Conservation (phyloP, 1,140 invertebrate genomes). For the Drosophila teissieri region DNA sequence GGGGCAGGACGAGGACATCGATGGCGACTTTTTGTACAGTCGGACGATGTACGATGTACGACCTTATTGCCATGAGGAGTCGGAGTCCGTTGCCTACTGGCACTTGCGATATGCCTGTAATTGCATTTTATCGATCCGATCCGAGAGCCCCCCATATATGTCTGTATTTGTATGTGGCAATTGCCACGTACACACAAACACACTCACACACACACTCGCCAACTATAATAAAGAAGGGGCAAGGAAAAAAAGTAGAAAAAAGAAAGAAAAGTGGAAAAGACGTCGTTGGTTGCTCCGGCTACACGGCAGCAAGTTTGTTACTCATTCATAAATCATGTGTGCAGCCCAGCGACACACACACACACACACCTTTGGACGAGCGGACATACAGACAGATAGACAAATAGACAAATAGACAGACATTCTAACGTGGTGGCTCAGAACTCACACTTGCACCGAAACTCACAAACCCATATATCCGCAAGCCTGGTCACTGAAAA, state of each 20-base stretch:
- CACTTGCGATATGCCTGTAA: constrained; percentile 83
- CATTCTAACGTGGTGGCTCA: constrained; percentile 22
- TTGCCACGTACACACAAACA: constrained; percentile 61
- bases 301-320: constrained; percentile 82
- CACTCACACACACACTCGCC: constrained; percentile 40
- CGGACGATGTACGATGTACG: constrained; percentile 75
- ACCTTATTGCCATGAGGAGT: constrained; percentile 76
- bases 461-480: background rate
- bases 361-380: constrained; percentile 25
- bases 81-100: constrained; percentile 66
- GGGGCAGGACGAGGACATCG: constrained; percentile 16
- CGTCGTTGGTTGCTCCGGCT: constrained; percentile 70
- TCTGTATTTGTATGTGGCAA: constrained; percentile 67
- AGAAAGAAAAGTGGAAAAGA: constrained; percentile 65
- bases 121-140: constrained; percentile 81
- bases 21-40: constrained; percentile 74
- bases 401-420: constrained; percentile 44
- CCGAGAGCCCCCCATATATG: constrained; percentile 43
- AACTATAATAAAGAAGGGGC: constrained; percentile 74
- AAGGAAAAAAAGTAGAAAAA: constrained; percentile 36
- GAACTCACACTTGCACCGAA: constrained; percentile 1
- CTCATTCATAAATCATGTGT: constrained; percentile 83
- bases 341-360: constrained; percentile 55
- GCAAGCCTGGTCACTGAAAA: constrained; percentile 74
- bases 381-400: constrained; percentile 45